These are phyloP conservation scores for Vireo griseus DNA, from an alignment of 2,797 vertebrate species.

Conservation along the genomic window DNA sequence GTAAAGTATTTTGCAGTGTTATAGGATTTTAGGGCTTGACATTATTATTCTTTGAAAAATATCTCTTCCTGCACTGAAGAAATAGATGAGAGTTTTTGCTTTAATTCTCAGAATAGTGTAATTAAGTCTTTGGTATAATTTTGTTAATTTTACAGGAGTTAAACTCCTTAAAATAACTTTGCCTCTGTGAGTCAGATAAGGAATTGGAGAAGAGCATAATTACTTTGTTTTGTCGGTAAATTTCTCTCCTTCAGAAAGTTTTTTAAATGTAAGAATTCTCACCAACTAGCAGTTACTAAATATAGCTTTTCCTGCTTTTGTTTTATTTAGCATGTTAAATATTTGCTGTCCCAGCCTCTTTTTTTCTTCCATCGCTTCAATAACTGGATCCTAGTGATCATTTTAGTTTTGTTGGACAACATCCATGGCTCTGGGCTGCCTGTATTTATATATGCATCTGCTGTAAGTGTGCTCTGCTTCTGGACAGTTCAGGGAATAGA, in stretches of 20 bases:
- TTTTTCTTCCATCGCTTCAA: neutral
- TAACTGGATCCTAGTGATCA: neutral
- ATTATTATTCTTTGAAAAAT: neutral
- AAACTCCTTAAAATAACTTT: neutral
- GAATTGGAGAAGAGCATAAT: neutral
- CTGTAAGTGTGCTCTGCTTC: neutral
- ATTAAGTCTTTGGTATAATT: neutral
- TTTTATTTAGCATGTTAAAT: neutral
- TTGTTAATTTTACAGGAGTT: neutral
- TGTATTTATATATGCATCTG: neutral
- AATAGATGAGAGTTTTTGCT: neutral
- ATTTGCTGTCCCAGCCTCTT: neutral
- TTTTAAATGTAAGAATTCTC: neutral
- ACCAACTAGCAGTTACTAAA: neutral
- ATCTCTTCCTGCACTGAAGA: neutral
- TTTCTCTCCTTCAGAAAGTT: neutral
- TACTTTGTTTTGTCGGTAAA: neutral
- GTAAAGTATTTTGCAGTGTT: neutral
- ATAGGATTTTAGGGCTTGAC: neutral
- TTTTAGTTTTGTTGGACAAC: neutral
- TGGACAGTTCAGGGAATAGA: neutral
- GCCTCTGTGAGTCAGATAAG: neutral
- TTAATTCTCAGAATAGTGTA: neutral
- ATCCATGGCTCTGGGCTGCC: neutral
- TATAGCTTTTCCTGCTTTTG: neutral